Conservation (phyloP, 2,888 invertebrate species). For the Macaria notata region DNA sequence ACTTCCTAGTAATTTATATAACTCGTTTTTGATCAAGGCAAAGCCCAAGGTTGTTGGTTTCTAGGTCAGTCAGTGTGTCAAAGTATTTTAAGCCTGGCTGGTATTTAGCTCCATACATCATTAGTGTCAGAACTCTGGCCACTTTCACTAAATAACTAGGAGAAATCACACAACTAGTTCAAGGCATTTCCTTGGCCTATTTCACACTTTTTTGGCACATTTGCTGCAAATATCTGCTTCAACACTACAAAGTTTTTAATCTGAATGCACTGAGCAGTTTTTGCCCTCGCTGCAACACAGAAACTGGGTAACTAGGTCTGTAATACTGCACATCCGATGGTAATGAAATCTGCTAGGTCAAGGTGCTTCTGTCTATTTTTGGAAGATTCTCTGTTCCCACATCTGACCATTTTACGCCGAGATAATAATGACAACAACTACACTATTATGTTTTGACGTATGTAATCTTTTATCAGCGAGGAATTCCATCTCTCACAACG, state of each 20-base stretch:
- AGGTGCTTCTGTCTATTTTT: conserved; percentile 56
- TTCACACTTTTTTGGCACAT: conserved; percentile 6
- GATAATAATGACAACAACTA: conserved; percentile 17
- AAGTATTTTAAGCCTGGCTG: too few relatives aligned
- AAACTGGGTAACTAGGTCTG: conserved; percentile 47
- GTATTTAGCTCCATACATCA: not conserved
- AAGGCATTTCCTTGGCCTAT: conserved; percentile 12
- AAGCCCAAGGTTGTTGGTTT: conserved; percentile 8
- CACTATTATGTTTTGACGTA: conserved; percentile 33
- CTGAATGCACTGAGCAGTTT: conserved; percentile 1
- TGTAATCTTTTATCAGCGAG: conserved; percentile 32
- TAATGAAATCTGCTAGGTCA: conserved; percentile 62
- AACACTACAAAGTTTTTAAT: conserved; percentile 7
- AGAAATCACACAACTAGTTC: conserved; percentile 13
- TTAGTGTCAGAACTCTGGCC: conserved; percentile 10
- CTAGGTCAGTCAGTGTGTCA: conserved; percentile 9
- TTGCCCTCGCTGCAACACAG: conserved; percentile 13
- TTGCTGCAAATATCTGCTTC: not conserved
- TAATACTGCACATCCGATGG: conserved; percentile 38
- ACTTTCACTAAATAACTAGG: conserved; percentile 12
- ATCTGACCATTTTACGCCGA: conserved; percentile 1
- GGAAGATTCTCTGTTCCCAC: conserved; percentile 15
- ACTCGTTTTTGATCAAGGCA: conserved; percentile 11
- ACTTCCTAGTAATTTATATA: conserved; percentile 15
- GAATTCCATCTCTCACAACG: conserved; percentile 23